Evolutionary conservation across 2,888 invertebrate genomes (phyloP).

Genomic region (Ametastegia equiseti): DNA sequence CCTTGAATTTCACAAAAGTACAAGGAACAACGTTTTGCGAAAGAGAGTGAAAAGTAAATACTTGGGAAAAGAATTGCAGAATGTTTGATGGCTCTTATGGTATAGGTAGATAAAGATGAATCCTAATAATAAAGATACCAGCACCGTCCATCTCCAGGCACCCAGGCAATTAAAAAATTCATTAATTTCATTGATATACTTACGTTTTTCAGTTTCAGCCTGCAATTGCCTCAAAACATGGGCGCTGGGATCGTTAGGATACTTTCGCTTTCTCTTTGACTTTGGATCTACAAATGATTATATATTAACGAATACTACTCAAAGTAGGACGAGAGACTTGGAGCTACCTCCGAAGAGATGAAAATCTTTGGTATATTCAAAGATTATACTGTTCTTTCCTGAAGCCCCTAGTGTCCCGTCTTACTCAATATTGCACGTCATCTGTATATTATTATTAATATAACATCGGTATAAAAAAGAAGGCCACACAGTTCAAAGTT

Average conservation of each 20-base stretch:
- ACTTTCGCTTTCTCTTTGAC: slow-evolving; percentile 80
- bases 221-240: slow-evolving; percentile 76
- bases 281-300: slow-evolving; percentile 79
- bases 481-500: slow-evolving; percentile 47
- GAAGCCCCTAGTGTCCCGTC: slow-evolving; percentile 2
- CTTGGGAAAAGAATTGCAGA: not conserved
- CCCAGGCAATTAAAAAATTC: slow-evolving; percentile 36
- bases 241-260: slow-evolving; percentile 77
- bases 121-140: slow-evolving; percentile 31
- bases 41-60: not conserved
- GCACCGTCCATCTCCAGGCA: slow-evolving; percentile 60
- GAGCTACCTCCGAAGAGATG: too few relatives aligned
- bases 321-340: slow-evolving; percentile 9
- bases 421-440: slow-evolving; percentile 34
- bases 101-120: not conserved
- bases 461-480: slow-evolving; percentile 46
- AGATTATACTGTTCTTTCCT: not conserved
- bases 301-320: slow-evolving; percentile 57
- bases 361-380: too few relatives aligned
- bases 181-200: slow-evolving; percentile 69
- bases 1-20: too few relatives aligned
- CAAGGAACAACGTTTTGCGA: too few relatives aligned
- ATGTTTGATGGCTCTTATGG: slow-evolving; percentile 8
- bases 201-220: slow-evolving; percentile 76
- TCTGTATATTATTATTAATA: slow-evolving; percentile 30